These are phyloP conservation scores for Lepisosteus osseus DNA, from an alignment of 2,113 vertebrate species.

Conservation along the genomic window DNA sequence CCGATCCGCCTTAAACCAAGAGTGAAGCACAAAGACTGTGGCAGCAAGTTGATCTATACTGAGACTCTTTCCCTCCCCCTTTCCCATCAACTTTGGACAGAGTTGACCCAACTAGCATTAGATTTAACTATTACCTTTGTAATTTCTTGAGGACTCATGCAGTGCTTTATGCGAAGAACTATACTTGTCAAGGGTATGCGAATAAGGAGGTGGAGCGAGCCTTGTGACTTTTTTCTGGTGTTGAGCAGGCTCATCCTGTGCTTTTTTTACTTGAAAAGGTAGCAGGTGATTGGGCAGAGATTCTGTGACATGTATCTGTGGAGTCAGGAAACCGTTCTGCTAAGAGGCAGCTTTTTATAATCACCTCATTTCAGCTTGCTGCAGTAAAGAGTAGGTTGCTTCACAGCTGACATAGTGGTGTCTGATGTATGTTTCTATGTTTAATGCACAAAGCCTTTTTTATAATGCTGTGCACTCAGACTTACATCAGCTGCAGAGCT, in stretches of 20 bases:
- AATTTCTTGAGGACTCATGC: constrained; percentile 39
- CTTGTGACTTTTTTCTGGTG: constrained; percentile 40
- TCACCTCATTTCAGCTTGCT: constrained; percentile 49
- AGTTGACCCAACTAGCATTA: constrained; percentile 39
- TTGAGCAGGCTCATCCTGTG: constrained; percentile 31
- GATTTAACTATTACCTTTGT: constrained; percentile 45
- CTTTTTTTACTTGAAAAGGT: constrained; percentile 34
- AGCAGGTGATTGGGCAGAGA: constrained; percentile 52
- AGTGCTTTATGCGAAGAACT: constrained; percentile 39
- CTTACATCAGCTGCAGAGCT: constrained; percentile 52
- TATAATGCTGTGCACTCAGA: constrained; percentile 61
- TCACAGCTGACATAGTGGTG: constrained; percentile 34
- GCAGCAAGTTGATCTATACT: constrained; percentile 38
- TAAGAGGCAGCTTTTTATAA: constrained; percentile 47
- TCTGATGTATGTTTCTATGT: constrained; percentile 45
- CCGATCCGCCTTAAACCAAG: constrained; percentile 33
- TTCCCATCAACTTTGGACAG: constrained; percentile 30
- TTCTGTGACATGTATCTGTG: constrained; percentile 42
- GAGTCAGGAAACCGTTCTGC: constrained; percentile 44
- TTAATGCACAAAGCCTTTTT: constrained; percentile 41
- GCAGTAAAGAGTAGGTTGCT: constrained; percentile 27
- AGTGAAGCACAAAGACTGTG: constrained; percentile 33
- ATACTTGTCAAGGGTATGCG: constrained; percentile 38
- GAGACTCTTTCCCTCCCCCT: constrained; percentile 15
- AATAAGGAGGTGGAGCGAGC: constrained; percentile 42